Evolutionary conservation across 1,140 invertebrate species (phyloP).

Genomic region (Trachymyrmex cornetzi): DNA sequence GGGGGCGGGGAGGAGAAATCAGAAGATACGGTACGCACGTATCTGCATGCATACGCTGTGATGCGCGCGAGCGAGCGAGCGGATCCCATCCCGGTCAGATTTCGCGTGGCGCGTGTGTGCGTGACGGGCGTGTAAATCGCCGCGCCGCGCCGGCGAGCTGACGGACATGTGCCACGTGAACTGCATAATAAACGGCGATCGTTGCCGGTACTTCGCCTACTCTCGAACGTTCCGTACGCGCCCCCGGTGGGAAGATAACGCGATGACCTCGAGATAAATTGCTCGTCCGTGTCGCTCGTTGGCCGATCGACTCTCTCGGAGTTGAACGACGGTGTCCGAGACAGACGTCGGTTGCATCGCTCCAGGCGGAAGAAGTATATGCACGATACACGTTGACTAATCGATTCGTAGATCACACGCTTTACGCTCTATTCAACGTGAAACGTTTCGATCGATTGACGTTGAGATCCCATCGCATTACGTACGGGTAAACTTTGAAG

Average conservation of each 20-base stretch:
- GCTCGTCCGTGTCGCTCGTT: slow-evolving; percentile 58
- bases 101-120: slow-evolving; percentile 68
- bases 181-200: slow-evolving; percentile 74
- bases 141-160: slow-evolving; percentile 50
- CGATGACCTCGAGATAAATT: slow-evolving; percentile 76
- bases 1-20: slow-evolving; percentile 11
- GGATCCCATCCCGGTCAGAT: slow-evolving; percentile 55
- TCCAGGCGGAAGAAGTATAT: slow-evolving; percentile 43
- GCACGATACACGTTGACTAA: slow-evolving; percentile 12
- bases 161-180: slow-evolving; percentile 77
- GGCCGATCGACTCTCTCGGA: slow-evolving; percentile 40
- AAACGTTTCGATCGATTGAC: background rate
- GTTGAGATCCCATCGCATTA: background rate
- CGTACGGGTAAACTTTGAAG: background rate
- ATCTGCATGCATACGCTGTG: background rate
- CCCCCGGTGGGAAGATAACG: slow-evolving; percentile 68
- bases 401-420: background rate
- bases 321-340: slow-evolving; percentile 7
- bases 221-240: slow-evolving; percentile 61
- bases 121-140: slow-evolving; percentile 71
- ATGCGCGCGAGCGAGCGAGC: slow-evolving; percentile 1
- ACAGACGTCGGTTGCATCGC: slow-evolving; percentile 10
- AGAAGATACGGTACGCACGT: slow-evolving; percentile 21
- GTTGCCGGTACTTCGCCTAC: slow-evolving; percentile 73
- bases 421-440: slow-evolving; percentile 9